phyloP scores from a whole-genome alignment of 1,140 invertebrate genomes.

The Aphis gossypii region DNA sequence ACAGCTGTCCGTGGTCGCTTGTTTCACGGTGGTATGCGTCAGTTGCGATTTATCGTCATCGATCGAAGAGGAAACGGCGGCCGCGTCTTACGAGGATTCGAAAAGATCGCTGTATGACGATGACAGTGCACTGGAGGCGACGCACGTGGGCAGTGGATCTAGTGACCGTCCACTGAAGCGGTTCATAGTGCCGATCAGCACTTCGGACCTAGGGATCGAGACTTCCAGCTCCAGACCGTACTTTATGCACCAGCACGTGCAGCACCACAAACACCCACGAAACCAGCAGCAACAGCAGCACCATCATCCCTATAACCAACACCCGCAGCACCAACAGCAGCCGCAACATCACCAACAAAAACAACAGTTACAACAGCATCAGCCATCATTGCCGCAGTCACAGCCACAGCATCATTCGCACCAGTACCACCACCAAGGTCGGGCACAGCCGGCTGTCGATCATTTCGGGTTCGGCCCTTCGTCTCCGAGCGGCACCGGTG shows the following conservation, averaged over 20 bases:
- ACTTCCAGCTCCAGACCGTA: neutral
- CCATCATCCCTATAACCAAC: neutral
- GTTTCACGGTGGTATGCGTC: neutral
- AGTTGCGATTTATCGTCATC: neutral
- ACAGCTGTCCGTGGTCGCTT: neutral
- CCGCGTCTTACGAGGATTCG: neutral
- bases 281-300: neutral
- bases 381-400: neutral
- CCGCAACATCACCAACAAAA: neutral
- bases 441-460: neutral
- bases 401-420: constrained; percentile 1
- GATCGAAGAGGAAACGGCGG: neutral
- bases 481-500: neutral
- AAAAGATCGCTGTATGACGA: neutral
- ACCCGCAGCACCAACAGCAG: neutral
- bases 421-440: neutral
- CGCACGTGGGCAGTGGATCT: neutral
- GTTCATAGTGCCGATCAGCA: neutral
- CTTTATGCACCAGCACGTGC: neutral
- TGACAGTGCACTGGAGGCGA: neutral
- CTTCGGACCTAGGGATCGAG: neutral
- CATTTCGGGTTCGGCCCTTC: neutral
- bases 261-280: neutral
- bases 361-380: neutral
- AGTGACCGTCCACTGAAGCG: neutral